These are phyloP conservation scores for Crenichthys baileyi DNA, from an alignment of 2,797 vertebrate species.

Conservation along the genomic window DNA sequence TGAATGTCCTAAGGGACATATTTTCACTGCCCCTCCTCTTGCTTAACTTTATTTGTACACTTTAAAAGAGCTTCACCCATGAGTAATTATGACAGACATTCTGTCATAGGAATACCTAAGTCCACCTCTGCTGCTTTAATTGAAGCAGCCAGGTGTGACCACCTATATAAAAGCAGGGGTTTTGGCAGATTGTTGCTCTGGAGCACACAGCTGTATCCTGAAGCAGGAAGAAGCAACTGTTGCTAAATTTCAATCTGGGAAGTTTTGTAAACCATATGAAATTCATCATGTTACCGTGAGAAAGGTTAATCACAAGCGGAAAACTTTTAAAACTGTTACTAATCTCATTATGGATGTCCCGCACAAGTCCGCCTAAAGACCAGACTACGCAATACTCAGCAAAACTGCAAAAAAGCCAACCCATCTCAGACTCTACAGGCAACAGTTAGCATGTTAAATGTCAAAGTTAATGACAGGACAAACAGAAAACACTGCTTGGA, in stretches of 20 bases:
- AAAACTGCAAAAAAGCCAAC: not conserved
- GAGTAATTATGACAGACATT: not conserved
- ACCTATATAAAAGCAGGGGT: no score
- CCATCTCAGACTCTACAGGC: not conserved
- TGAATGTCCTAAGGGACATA: not conserved
- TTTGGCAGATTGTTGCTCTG: no score
- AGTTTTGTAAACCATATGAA: not conserved
- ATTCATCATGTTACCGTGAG: no score
- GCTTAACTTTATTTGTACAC: not conserved
- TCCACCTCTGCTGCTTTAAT: no score
- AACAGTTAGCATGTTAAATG: not conserved
- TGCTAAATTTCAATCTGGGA: not conserved
- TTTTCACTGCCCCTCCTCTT: not conserved
- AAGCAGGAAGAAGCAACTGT: not conserved
- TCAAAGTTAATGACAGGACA: not conserved
- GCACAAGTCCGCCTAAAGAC: not conserved
- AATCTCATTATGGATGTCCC: not conserved
- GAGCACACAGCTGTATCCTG: no score
- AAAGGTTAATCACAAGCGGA: not conserved
- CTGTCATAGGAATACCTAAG: not conserved
- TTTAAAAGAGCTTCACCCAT: not conserved
- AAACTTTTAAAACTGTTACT: not conserved
- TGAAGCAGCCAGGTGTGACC: no score
- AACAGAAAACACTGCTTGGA: not conserved
- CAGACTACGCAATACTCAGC: not conserved